These are phyloP conservation scores for Myxocyprinus asiaticus DNA, from an alignment of 2,113 vertebrate species.

Conservation along the genomic window DNA sequence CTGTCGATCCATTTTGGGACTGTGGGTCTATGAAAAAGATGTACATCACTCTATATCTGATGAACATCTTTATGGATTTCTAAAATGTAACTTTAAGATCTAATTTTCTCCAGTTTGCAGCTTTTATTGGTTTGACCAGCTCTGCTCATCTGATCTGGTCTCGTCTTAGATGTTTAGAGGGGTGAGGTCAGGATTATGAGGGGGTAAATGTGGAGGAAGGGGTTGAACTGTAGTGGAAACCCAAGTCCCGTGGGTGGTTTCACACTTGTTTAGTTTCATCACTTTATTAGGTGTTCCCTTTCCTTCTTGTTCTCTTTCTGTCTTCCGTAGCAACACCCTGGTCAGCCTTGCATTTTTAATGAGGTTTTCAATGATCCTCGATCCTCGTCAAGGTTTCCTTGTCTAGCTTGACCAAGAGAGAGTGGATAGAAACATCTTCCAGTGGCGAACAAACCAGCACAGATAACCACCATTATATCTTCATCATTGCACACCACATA, in stretches of 20 bases:
- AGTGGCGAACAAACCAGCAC: background rate
- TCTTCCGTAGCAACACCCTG: background rate
- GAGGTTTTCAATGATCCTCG: constrained; percentile 8
- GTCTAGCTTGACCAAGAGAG: background rate
- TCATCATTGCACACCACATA: background rate
- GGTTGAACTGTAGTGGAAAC: background rate
- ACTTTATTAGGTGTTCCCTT: constrained; percentile 65
- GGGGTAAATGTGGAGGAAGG: no score
- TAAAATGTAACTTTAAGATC: constrained; percentile 71
- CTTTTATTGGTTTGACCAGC: constrained; percentile 63
- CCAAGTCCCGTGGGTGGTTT: constrained; percentile 37
- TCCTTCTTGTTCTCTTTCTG: constrained; percentile 36
- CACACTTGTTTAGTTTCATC: constrained; percentile 51
- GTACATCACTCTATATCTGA: no score
- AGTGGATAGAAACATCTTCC: background rate
- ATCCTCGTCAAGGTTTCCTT: background rate
- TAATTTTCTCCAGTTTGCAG: constrained; percentile 71
- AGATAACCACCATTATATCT: background rate
- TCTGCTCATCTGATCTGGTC: constrained; percentile 30
- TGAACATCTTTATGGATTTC: constrained; percentile 38
- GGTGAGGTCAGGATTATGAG: no score
- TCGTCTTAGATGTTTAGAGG: no score
- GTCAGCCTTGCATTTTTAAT: constrained; percentile 40
- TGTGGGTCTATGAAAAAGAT: background rate
- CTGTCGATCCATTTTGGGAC: background rate